These are phyloP conservation scores for Strongylocentrotus purpuratus DNA, from an alignment of 35 echinoderm and acorn worm species.

Conservation along the genomic window DNA sequence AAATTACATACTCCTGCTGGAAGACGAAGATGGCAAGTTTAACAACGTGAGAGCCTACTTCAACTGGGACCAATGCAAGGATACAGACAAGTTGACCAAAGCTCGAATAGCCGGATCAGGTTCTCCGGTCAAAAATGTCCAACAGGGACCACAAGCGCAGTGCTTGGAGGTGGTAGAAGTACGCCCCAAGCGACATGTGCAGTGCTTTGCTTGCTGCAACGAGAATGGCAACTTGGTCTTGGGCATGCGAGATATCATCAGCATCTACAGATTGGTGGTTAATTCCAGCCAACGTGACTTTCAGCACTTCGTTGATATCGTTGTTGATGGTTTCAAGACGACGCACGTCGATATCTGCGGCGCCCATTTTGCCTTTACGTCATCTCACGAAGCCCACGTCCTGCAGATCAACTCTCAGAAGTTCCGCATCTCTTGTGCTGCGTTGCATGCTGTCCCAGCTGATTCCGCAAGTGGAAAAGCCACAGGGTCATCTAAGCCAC, in stretches of 20 bases:
- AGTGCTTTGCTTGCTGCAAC: background rate
- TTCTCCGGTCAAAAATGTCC: background rate
- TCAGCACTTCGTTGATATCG: constrained; percentile 26
- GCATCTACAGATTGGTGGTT: constrained; percentile 1
- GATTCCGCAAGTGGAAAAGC: background rate
- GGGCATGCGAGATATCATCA: constrained; percentile 33
- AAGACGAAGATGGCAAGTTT: constrained; percentile 15
- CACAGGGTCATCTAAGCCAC: background rate
- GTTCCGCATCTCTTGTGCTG: background rate
- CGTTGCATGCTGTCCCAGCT: background rate
- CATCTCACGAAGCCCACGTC: constrained; percentile 13
- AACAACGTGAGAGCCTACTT: constrained; percentile 35
- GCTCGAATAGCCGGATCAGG: background rate
- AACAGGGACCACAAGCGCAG: background rate
- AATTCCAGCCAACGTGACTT: background rate
- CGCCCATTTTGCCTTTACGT: constrained; percentile 39
- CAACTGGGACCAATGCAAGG: constrained; percentile 24
- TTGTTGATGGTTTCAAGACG: background rate
- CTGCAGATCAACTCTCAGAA: constrained; percentile 18
- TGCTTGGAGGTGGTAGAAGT: constrained; percentile 30
- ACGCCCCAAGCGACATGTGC: background rate
- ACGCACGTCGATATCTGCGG: background rate
- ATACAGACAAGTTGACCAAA: background rate
- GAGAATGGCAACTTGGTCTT: constrained; percentile 32
- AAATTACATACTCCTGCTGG: constrained; percentile 24